A percentile compares a stretch with the other conserved stretches of the same genome.
phyloP scores from a whole-genome alignment of 2,888 invertebrate species.

The Lutraria lutraria region DNA sequence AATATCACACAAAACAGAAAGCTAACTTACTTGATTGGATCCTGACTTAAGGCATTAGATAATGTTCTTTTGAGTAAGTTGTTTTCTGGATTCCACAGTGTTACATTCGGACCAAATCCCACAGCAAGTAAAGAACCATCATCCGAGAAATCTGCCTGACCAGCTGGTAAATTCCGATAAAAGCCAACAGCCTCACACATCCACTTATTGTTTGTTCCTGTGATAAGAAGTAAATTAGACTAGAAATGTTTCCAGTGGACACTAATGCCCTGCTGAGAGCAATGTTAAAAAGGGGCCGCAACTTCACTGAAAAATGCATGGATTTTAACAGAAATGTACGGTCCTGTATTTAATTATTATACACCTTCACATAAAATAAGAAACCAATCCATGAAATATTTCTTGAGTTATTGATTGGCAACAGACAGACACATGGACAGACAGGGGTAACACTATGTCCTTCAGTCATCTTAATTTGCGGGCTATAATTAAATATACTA shows the following conservation, averaged over 20 bases:
- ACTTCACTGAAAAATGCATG: no score
- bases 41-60: constrained; percentile 46
- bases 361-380: no score
- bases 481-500: neutral
- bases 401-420: no score
- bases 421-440: no score
- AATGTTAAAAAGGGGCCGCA: no score
- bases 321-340: no score
- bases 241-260: no score
- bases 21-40: constrained; percentile 60
- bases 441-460: no score
- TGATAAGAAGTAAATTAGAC: constrained; percentile 31
- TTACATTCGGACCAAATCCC: constrained; percentile 90
- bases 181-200: constrained; percentile 89
- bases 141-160: constrained; percentile 90
- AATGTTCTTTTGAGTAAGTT: constrained; percentile 78
- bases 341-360: no score
- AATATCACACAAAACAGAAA: neutral
- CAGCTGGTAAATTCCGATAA: constrained; percentile 89
- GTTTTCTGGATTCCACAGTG: constrained; percentile 90
- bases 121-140: constrained; percentile 93
- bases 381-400: no score
- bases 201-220: constrained; percentile 90
- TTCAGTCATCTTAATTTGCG: no score
- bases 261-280: no score